Evolutionary conservation across 2,888 invertebrate genomes (phyloP).

Genomic region (Mesorhabditis belari): DNA sequence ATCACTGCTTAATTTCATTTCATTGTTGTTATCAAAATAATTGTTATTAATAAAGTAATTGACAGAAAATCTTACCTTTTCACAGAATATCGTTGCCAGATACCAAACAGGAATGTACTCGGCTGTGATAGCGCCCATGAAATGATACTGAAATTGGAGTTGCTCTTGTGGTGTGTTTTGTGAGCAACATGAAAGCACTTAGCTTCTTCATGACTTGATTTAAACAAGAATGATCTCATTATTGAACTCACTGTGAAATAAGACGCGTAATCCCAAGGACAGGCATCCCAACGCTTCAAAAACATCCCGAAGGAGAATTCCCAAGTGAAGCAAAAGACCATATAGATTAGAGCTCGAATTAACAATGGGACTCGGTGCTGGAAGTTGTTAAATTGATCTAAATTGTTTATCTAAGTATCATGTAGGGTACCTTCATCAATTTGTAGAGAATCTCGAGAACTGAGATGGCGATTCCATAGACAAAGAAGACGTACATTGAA

Average conservation of each 20-base stretch:
- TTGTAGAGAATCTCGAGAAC: constrained; percentile 55
- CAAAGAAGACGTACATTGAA: constrained; percentile 58
- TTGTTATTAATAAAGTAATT: no score
- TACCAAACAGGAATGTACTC: constrained; percentile 60
- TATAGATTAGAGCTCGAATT: constrained; percentile 54
- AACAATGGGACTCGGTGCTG: constrained; percentile 46
- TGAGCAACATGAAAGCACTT: no score
- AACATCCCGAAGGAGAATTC: constrained; percentile 58
- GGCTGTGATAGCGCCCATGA: constrained; percentile 58
- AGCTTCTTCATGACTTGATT: no score
- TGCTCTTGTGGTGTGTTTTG: no score
- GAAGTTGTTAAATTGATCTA: no score
- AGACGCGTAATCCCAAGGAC: constrained; percentile 59
- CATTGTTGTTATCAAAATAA: no score
- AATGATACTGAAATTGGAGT: constrained; percentile 57
- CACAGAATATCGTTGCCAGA: constrained; percentile 51
- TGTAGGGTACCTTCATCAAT: background rate
- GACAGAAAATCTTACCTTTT: no score
- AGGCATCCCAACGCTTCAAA: constrained; percentile 57
- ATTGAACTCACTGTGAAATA: no score
- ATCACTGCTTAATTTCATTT: no score
- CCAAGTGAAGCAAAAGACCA: constrained; percentile 56
- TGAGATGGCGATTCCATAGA: constrained; percentile 57
- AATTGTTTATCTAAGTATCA: constrained; percentile 20
- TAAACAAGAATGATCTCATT: no score